Evolutionary conservation across 1,140 invertebrate species (phyloP).

Genomic region (Papilio xuthus): DNA sequence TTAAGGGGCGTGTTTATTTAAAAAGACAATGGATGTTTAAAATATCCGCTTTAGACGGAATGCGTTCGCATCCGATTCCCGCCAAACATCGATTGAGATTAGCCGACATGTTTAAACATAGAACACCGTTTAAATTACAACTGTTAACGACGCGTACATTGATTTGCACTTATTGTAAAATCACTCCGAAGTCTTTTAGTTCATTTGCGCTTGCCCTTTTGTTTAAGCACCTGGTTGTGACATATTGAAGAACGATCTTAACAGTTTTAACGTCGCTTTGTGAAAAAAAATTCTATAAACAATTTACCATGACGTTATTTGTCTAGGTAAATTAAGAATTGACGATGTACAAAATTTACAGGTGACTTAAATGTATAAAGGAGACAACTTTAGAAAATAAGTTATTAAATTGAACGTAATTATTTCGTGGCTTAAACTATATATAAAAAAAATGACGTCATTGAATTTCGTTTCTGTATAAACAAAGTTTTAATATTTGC

Average conservation of each 20-base stretch:
- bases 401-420: no score
- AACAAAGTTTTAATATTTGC: no score
- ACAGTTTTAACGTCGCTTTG: background rate
- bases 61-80: constrained; percentile 15
- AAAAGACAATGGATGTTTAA: constrained; percentile 21
- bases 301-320: no score
- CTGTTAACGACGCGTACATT: constrained; percentile 7
- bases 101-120: constrained; percentile 23
- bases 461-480: no score
- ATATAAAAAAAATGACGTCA: no score
- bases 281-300: no score
- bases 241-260: background rate
- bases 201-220: background rate
- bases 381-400: no score
- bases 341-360: no score
- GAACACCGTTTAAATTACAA: constrained; percentile 28
- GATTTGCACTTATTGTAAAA: constrained; percentile 30
- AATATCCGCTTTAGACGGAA: constrained; percentile 23
- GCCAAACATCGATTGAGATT: constrained; percentile 27
- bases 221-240: background rate
- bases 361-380: no score
- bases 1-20: background rate
- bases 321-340: no score
- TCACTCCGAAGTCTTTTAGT: background rate
- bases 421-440: no score